Percentiles rank a stretch among this genome's conserved stretches.
phyloP scores from a whole-genome alignment of 2,113 vertebrate genomes.

The Pelodiscus sinensis region DNA sequence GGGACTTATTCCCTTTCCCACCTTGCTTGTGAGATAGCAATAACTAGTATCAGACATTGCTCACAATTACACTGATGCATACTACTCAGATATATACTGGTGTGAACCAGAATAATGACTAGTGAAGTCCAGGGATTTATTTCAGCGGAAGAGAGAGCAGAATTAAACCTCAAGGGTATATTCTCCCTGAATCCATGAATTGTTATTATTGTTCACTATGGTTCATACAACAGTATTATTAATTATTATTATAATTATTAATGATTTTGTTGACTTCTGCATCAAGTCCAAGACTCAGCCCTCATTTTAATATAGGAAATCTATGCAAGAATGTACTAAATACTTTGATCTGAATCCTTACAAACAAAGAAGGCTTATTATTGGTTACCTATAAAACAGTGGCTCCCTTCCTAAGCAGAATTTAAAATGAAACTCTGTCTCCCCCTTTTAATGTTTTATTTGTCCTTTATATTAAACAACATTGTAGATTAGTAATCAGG shows the following conservation, averaged over 20 bases:
- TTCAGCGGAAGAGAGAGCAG: not conserved
- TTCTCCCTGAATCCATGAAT: not conserved
- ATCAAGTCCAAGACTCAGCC: conserved; percentile 19
- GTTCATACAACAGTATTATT: conserved; percentile 10
- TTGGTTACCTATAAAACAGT: conserved; percentile 18
- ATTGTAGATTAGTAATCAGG: conserved; percentile 29
- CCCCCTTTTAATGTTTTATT: conserved; percentile 57
- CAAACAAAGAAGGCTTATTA: conserved; percentile 40
- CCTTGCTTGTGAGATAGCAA: not conserved
- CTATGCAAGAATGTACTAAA: not conserved
- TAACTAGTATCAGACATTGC: not conserved
- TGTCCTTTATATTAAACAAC: conserved; percentile 48
- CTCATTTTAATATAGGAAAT: conserved; percentile 32
- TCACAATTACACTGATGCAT: not conserved
- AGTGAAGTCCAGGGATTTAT: not conserved
- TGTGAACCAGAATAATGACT: not conserved
- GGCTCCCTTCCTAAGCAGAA: conserved; percentile 22
- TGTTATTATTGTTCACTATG: not conserved
- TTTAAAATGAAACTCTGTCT: conserved; percentile 21
- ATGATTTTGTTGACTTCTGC: not conserved
- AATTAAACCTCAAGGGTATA: not conserved
- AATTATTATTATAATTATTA: not conserved
- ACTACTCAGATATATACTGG: not conserved
- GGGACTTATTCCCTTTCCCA: not conserved
- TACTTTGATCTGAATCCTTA: conserved; percentile 16